Evolutionary conservation across 2,113 vertebrate genomes (phyloP), one percentile per base, ranked within the genome.

Genomic region (Promerops cafer): DNA sequence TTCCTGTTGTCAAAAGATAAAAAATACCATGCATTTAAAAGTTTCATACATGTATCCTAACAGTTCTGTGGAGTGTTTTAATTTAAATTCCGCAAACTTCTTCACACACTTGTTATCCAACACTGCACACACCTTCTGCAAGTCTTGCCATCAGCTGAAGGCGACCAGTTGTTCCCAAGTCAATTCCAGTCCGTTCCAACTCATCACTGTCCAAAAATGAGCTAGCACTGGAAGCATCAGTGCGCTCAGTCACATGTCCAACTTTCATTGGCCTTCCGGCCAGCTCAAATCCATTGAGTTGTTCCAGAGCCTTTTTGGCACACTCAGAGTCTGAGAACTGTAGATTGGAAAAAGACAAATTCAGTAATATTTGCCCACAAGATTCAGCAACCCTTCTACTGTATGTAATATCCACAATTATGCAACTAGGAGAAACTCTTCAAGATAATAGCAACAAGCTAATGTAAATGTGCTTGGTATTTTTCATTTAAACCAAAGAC

Each of bases 251-350:
- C 87, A 99, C 99, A 14, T 99, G 99, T n/a, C 99, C 99, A 40
- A 99, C 99, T 97, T 99, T 99, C 99, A 99, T 99, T 17, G 99
- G 99, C 16, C 99, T 98, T 12, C 99, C 99, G 5, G 99, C 99
- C 95, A 99, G 93, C 92, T 99, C 99, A 81, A 99, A 99, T 31
- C 99, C 99, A 83, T 99, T 99, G 42, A 99, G 98, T 92, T 99
- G 99, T 91, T 99, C 99, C 96, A 99, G 96, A 39, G 99, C 99
- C 90, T 99, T 99, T 97, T 99, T 99, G 54, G 99, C 99, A 97
- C 99, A 99, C 94, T 99, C 99, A 2, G 99, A 99, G 54, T 99
- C 99, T 65, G 99, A 97, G 96, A 99, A 99, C 99, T 99, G 56
- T 3, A 78, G 10, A 89, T 87, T n/a, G 31, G 39, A 74, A 75